Conservation (phyloP, 2,888 invertebrate species). For the Eristalis pertinax region DNA sequence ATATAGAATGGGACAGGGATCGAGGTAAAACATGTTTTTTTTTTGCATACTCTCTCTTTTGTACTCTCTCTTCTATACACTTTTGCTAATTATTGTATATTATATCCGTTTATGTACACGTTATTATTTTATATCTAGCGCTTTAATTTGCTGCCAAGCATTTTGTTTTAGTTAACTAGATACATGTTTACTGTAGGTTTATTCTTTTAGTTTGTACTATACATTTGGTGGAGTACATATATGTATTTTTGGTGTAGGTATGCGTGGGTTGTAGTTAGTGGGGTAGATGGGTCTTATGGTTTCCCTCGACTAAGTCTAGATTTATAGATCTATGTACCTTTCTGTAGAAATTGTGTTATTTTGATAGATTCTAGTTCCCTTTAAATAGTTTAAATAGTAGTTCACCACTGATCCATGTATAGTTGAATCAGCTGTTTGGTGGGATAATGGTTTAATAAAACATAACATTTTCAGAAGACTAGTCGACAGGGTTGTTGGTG, state of each 20-base stretch:
- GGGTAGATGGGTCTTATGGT: neutral
- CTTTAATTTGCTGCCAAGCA: neutral
- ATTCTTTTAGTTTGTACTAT: neutral
- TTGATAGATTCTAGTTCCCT: no score
- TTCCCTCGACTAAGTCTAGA: no score
- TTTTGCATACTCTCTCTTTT: conserved; percentile 20
- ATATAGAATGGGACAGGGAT: conserved; percentile 81
- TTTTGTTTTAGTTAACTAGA: neutral
- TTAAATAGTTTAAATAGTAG: no score
- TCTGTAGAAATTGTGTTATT: neutral
- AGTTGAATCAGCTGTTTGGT: no score
- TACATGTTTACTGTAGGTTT: neutral
- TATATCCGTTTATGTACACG: neutral
- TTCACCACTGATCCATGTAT: no score
- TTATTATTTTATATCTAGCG: neutral
- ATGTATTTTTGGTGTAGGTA: neutral
- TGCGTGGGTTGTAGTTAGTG: neutral
- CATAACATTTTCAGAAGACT: no score
- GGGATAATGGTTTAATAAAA: no score
- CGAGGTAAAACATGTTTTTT: conserved; percentile 76
- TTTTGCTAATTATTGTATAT: conserved; percentile 7
- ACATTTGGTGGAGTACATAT: neutral
- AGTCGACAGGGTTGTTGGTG: no score
- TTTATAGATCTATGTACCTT: neutral
- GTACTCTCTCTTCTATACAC: neutral